Evolutionary conservation across 2,888 invertebrate genomes (phyloP), one percentile per base, ranked within the genome.

Genomic region (Drosophila recens): DNA sequence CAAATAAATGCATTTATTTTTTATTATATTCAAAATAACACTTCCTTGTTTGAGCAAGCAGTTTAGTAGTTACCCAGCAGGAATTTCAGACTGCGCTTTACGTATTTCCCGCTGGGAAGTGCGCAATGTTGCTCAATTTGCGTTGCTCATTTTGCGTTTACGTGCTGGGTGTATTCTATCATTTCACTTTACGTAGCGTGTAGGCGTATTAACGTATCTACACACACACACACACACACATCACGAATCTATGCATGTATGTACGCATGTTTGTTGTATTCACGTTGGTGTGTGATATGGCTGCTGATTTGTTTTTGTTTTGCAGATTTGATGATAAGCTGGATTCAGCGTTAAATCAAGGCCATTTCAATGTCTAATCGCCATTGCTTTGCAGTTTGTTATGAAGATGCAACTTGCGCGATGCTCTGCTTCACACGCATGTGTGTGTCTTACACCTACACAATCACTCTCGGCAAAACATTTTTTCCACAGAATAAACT

Each of bases 271-370:
- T 49, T 65, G 48, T 63, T n/a, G 43, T 53, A 67, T 58, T 49
- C 42, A 33, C 62, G 64, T 62, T 45, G 54, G 58, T 67, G 72
- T 66, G 68, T 73, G 73, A 77, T 68, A 63, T 69, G 64, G 46
- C 63, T 77, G 77, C 42, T 72, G 75, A 62, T 77, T 77, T 77
- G 78, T 69, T 70, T 73, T 77, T 77, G 73, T 77, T 77, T 77
- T 67, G 73, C 77, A 77, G 59, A 73, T 77, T 69, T 52, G 40
- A 76, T 77, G 69, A 73, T 76, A 69, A 76, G 69, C 56, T 72
- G 48, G 59, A 66, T 51, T 68, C 56, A 77, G 56, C 56, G 48
- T 51, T 52, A 48, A 59, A 58, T 62, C 61, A 72, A 65, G 58
- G 56, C 67, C 64, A 62, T 51, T 65, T 59, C 17, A 61, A 66